A percentile compares a stretch with the other conserved stretches of the same genome.
Evolutionary conservation across 2,797 vertebrate genomes (phyloP).

Genomic region (Calcarius lapponicus): DNA sequence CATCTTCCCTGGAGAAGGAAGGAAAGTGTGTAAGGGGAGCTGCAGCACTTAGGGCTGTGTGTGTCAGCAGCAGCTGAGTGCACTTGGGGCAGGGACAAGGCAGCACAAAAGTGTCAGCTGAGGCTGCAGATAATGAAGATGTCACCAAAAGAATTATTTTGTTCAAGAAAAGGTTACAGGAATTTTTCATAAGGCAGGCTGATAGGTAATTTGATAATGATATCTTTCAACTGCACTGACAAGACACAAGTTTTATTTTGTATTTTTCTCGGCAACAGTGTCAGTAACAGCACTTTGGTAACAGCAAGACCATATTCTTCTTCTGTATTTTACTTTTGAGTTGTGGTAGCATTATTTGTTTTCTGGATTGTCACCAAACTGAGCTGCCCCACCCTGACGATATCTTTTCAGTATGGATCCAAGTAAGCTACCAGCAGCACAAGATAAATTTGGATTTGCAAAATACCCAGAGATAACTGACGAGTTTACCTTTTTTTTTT

Average conservation of each 20-base stretch:
- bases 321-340: background rate
- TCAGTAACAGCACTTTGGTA: background rate
- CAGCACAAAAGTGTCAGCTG: rapidly evolving
- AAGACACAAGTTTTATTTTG: background rate
- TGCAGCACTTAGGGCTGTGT: rapidly evolving
- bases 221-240: background rate
- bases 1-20: background rate
- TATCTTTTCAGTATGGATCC: background rate
- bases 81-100: rapidly evolving
- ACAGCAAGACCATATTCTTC: background rate
- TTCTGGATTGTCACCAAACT: background rate
- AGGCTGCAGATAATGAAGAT: background rate
- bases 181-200: background rate
- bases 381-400: background rate
- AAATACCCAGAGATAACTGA: background rate
- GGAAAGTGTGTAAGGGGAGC: background rate
- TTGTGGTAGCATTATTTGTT: background rate
- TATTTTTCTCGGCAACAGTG: rapidly evolving
- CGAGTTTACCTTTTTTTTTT: background rate
- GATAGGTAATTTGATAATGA: background rate
- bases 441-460: background rate
- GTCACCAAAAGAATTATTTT: background rate
- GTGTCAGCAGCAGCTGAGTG: background rate
- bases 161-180: background rate
- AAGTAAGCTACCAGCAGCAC: background rate